A percentile compares a stretch with the other conserved stretches of the same genome.
Evolutionary conservation across 2,113 vertebrate genomes (phyloP).

Genomic region (Syngnathus floridae): DNA sequence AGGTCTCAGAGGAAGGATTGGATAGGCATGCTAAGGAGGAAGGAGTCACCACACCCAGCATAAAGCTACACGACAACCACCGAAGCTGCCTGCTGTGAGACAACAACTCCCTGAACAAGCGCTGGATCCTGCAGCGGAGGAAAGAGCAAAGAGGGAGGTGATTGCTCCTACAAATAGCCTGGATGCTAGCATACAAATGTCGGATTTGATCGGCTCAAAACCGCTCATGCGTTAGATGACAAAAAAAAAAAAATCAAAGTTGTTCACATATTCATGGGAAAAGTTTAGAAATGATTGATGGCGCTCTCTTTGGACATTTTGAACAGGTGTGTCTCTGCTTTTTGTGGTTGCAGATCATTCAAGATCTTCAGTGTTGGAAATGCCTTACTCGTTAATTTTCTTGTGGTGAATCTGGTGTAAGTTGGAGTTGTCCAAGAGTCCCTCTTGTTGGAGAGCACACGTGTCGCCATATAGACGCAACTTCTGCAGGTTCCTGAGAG

Average conservation of each 20-base stretch:
- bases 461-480: slow-evolving; percentile 94
- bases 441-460: slow-evolving; percentile 87
- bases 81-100: slow-evolving; percentile 91
- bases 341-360: too few relatives aligned
- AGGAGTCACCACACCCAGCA: slow-evolving; percentile 91
- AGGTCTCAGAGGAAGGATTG: slow-evolving; percentile 83
- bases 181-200: too few relatives aligned
- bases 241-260: too few relatives aligned
- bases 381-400: slow-evolving; percentile 91
- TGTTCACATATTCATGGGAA: too few relatives aligned
- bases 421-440: slow-evolving; percentile 82
- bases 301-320: neutral
- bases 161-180: neutral
- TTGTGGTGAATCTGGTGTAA: slow-evolving; percentile 90
- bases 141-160: neutral
- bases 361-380: neutral
- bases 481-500: slow-evolving; percentile 86
- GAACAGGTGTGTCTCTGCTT: neutral
- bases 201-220: too few relatives aligned
- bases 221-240: too few relatives aligned
- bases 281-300: neutral
- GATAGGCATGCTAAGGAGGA: slow-evolving; percentile 87
- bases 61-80: slow-evolving; percentile 94
- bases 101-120: slow-evolving; percentile 91
- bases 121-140: slow-evolving; percentile 81